Evolutionary conservation across 2,113 vertebrate species (phyloP).

Genomic region (Halcyon senegalensis): DNA sequence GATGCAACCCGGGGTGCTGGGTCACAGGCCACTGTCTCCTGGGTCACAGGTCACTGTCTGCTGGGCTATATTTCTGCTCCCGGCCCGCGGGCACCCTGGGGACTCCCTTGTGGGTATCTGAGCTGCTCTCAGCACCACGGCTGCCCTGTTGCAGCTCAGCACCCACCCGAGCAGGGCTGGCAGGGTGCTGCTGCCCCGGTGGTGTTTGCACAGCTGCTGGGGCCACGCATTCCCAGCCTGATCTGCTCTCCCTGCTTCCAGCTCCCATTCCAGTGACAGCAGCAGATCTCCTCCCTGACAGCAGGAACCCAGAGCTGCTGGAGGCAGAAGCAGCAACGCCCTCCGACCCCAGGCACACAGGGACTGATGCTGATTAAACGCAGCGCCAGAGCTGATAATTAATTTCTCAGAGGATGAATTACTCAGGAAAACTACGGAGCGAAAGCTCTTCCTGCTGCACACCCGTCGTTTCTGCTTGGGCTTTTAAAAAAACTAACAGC

Average conservation of each 20-base stretch:
- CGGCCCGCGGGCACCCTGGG: fast-evolving
- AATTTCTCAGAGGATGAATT: constrained; percentile 58
- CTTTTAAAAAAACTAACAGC: neutral
- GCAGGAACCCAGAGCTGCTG: neutral
- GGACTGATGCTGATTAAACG: constrained; percentile 31
- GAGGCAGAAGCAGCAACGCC: neutral
- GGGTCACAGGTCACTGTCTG: neutral
- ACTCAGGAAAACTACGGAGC: neutral
- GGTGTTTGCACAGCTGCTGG: constrained; percentile 30
- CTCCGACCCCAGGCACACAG: neutral
- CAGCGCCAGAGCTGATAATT: constrained; percentile 3
- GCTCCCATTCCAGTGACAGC: neutral
- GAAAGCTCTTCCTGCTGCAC: constrained; percentile 2
- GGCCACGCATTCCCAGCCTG: fast-evolving
- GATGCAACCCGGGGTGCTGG: neutral
- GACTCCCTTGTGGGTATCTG: fast-evolving
- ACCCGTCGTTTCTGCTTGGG: neutral
- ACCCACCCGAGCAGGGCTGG: neutral
- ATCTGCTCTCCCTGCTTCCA: neutral
- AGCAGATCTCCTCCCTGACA: neutral
- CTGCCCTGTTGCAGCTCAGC: neutral
- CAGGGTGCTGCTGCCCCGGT: neutral
- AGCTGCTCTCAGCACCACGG: fast-evolving
- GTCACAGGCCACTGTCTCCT: neutral
- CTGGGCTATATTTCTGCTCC: neutral